Evolutionary conservation across 35 echinoderm and acorn worm species (phyloP), one percentile per base, ranked within the genome.

Genomic region (Amphiura filiformis): DNA sequence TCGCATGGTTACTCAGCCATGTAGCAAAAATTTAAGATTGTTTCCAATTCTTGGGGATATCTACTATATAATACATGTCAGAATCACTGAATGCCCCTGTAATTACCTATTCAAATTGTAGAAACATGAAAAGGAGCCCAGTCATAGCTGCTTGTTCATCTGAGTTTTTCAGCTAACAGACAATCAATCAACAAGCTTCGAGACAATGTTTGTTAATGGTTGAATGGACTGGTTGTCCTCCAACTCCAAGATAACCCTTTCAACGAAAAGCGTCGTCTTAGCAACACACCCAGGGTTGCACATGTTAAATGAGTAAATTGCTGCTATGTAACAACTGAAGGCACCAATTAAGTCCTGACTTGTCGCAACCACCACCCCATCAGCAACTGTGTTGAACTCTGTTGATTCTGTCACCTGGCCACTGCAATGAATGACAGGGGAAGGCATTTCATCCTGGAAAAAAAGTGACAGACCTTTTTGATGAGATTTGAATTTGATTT

Each of bases 251-350:
- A 82, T 82, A 18, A 47, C 80, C 32, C 80, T 82, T 82, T 82
- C 80, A 82, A 82, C 39, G 39, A 39, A 82, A 39, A 39, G 39
- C 37, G 80, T 32, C 31, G 39, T 82, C 80, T 82, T 82, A 31
- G 80, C 38, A 36, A 82, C 9, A 49, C 80, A 82, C 2, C 40
- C 11, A 0, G 75, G 39, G 23, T 82, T 82, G 80, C 41, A 39
- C 80, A 82, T 49, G 80, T 82, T 82, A 28, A 82, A 82, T 39
- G 80, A 18, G 41, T 82, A 47, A 82, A 82, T 82, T 39, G 80
- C 80, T 82, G 80, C 80, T 39, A 82, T 82, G 80, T 82, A 82
- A 39, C 80, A 82, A 39, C 80, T 82, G 80, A 82, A 82, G 80
- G 80, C 13, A 39, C 80, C 31, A 28, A 82, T 80, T 30, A 80